Conservation (phyloP, 1,140 invertebrate species). For the Panulirus ornatus region DNA sequence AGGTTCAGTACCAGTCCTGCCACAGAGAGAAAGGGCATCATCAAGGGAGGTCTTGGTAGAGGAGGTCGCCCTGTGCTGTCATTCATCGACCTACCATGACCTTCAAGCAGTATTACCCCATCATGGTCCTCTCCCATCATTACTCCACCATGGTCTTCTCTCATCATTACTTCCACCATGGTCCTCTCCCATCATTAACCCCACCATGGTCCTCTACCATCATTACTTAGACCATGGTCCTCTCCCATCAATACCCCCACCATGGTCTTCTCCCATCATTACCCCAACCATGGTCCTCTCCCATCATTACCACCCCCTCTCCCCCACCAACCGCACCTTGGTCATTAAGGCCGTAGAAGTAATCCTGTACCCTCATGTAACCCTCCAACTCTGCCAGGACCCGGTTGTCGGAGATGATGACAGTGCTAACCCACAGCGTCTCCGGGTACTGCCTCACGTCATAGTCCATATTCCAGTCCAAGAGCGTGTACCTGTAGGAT, state of each 20-base stretch:
- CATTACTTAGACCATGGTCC: not conserved
- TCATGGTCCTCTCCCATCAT: not conserved
- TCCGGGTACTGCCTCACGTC: slow-evolving; percentile 75
- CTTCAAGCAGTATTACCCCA: not conserved
- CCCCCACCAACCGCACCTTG: too few species aligned
- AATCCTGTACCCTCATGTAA: slow-evolving; percentile 75
- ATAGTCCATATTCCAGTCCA: slow-evolving; percentile 75
- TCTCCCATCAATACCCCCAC: not conserved
- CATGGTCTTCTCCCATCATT: not conserved
- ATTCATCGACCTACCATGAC: not conserved
- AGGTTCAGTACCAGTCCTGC: slow-evolving; percentile 75
- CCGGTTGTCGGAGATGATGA: slow-evolving; percentile 76
- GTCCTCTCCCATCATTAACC: not conserved
- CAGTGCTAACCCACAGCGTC: slow-evolving; percentile 75
- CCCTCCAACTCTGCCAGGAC: slow-evolving; percentile 76
- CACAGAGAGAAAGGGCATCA: not conserved
- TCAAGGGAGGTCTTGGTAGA: not conserved
- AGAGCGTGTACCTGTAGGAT: slow-evolving; percentile 63
- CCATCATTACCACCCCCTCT: not conserved
- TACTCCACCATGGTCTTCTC: not conserved
- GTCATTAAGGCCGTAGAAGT: slow-evolving; percentile 76
- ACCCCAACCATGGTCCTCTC: not conserved
- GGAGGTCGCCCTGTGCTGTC: not conserved
- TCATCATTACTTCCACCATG: not conserved
- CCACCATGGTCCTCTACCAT: not conserved